phyloP scores from a whole-genome alignment of 2,797 vertebrate species.

The Odontamblyopus lacepedii region DNA sequence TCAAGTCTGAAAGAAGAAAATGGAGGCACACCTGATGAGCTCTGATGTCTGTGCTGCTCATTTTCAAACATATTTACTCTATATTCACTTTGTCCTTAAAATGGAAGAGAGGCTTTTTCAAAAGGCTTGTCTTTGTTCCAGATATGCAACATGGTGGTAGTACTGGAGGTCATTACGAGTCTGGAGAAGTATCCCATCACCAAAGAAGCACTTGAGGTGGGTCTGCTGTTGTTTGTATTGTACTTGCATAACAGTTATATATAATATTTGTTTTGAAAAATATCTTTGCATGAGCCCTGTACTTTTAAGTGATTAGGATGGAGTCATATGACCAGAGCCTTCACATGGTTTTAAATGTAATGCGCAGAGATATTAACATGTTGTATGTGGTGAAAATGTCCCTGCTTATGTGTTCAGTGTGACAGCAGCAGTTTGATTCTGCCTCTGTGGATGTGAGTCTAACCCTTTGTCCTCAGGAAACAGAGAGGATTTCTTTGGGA shows the following conservation, averaged over 20 bases:
- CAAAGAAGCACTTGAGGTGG: constrained; percentile 99
- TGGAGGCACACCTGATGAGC: background rate
- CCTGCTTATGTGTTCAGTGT: background rate
- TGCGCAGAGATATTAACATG: too few species aligned
- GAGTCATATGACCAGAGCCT: background rate
- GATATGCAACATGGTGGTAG: constrained; percentile 99
- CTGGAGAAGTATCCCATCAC: constrained; percentile 98
- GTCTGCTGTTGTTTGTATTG: constrained; percentile 2
- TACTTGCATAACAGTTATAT: background rate
- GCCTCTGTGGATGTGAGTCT: background rate
- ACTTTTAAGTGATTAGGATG: background rate
- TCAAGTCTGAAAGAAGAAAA: background rate
- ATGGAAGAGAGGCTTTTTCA: background rate
- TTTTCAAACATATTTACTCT: background rate
- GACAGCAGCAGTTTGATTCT: background rate
- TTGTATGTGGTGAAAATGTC: background rate
- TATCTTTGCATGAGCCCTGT: background rate
- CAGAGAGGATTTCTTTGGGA: too few species aligned
- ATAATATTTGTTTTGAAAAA: too few species aligned
- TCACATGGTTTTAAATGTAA: background rate
- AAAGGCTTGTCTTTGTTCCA: constrained; percentile 53
- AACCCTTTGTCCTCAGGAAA: background rate
- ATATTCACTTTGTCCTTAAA: background rate
- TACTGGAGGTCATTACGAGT: constrained; percentile 95
- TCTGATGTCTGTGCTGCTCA: background rate